Percentiles rank a stretch among this genome's conserved stretches.
These are phyloP conservation scores for Toxotes lorentzi DNA, from an alignment of 2,797 vertebrate genomes.

Conservation along the genomic window DNA sequence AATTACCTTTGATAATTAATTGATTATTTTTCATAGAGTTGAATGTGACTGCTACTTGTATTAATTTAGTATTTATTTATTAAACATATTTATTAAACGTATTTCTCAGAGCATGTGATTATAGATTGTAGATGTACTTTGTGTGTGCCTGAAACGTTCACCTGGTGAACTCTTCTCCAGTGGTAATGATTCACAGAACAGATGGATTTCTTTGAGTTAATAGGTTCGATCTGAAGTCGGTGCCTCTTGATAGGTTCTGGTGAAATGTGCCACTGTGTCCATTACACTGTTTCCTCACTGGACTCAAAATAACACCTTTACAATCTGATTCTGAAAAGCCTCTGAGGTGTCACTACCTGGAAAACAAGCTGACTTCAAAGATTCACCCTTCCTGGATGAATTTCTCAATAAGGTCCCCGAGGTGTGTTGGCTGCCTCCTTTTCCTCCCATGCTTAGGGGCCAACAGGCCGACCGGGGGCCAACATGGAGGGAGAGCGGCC, in stretches of 20 bases:
- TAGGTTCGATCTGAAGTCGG: background rate
- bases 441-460: background rate
- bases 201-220: conserved; percentile 34
- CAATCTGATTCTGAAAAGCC: background rate
- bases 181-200: conserved; percentile 7
- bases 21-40: too few relatives aligned
- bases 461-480: conserved; percentile 2
- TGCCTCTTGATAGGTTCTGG: conserved; percentile 5
- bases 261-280: background rate
- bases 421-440: background rate
- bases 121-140: background rate
- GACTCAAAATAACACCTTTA: conserved; percentile 19
- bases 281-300: background rate
- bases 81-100: too few relatives aligned
- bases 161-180: background rate
- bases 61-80: background rate
- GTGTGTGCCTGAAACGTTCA: background rate
- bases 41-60: too few relatives aligned
- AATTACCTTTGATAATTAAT: too few relatives aligned
- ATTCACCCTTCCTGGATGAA: conserved; percentile 4
- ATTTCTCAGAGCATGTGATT: background rate
- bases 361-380: conserved; percentile 29
- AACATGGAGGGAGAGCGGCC: background rate
- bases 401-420: background rate
- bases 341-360: conserved; percentile 12